Conservation (phyloP, 1,140 invertebrate species). For the Telenomus remus region DNA sequence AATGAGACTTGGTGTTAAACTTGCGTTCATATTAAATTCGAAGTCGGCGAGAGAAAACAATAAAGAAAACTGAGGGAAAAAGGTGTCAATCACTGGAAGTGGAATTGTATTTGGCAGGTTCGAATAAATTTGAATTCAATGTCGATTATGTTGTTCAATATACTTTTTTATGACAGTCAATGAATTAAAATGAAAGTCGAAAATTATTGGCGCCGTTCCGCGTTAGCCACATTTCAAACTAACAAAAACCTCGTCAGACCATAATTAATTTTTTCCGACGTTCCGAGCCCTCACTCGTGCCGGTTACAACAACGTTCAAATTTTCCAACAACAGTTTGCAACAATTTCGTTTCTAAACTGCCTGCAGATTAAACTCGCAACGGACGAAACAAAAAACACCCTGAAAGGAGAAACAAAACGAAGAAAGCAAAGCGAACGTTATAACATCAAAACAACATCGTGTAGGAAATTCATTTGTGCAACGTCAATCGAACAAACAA, state of each 20-base stretch:
- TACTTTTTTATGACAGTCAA: slow-evolving; percentile 1
- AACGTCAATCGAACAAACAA: slow-evolving; percentile 42
- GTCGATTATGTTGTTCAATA: slow-evolving; percentile 2
- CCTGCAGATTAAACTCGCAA: neutral
- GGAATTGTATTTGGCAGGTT: slow-evolving; percentile 4
- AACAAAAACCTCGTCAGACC: too few species aligned
- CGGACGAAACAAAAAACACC: neutral
- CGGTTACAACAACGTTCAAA: too few species aligned
- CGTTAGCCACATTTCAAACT: too few species aligned
- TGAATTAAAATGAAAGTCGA: neutral
- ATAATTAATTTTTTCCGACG: too few species aligned
- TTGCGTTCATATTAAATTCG: neutral
- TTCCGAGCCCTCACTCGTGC: too few species aligned
- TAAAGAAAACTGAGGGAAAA: too few species aligned
- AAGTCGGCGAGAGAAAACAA: slow-evolving; percentile 1
- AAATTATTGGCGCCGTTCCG: neutral
- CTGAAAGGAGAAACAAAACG: neutral
- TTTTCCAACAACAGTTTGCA: too few species aligned
- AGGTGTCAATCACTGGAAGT: neutral
- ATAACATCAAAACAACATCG: slow-evolving; percentile 3
- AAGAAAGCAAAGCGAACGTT: neutral
- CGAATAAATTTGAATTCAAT: slow-evolving; percentile 1
- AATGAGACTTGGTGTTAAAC: neutral
- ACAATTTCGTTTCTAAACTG: too few species aligned
- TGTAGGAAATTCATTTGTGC: slow-evolving; percentile 44